Evolutionary conservation across 2,888 invertebrate species (phyloP).

Genomic region (Pyrgus malvae): DNA sequence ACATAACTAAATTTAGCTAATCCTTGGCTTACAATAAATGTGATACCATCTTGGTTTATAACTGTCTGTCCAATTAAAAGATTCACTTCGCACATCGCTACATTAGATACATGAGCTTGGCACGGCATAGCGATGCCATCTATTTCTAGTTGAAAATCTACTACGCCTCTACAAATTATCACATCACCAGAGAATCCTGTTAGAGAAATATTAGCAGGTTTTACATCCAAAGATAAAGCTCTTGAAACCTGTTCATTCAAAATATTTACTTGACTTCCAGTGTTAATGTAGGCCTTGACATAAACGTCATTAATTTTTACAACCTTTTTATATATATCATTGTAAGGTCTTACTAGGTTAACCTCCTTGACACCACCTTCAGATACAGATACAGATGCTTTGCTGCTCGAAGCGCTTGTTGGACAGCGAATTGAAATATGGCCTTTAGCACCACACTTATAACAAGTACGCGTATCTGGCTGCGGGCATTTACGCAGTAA

Average conservation of each 20-base stretch:
- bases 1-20: constrained; percentile 12
- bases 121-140: constrained; percentile 27
- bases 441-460: constrained; percentile 32
- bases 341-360: constrained; percentile 32
- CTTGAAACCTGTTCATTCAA: constrained; percentile 1
- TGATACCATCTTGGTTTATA: constrained; percentile 30
- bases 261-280: constrained; percentile 32
- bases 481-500: constrained; percentile 28
- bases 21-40: constrained; percentile 23
- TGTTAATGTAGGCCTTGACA: constrained; percentile 30
- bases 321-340: constrained; percentile 28
- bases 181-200: constrained; percentile 32
- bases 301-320: constrained; percentile 20
- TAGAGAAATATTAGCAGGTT: constrained; percentile 10
- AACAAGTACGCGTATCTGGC: constrained; percentile 33
- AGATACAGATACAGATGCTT: neutral
- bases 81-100: constrained; percentile 30
- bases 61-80: constrained; percentile 38
- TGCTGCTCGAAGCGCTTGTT: neutral
- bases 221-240: constrained; percentile 10
- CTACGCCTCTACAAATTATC: constrained; percentile 29
- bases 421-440: constrained; percentile 32
- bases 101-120: constrained; percentile 26
- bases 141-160: constrained; percentile 31
- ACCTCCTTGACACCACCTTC: constrained; percentile 28